Evolutionary conservation across 2,888 invertebrate genomes (phyloP), one percentile per base, ranked within the genome.

Genomic region (Dicranocentrus wangi): DNA sequence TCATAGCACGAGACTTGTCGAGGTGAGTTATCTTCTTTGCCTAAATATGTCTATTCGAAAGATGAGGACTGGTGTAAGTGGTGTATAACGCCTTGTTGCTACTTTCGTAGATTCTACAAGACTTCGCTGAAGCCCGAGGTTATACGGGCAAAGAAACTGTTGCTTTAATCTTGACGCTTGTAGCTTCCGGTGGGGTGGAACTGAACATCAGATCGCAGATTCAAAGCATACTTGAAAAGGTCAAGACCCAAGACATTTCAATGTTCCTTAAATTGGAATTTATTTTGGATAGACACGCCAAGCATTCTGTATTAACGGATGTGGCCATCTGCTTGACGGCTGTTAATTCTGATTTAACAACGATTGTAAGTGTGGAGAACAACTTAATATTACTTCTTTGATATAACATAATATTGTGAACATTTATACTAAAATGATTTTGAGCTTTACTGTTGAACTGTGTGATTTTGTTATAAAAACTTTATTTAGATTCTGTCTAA

Each of bases 141-240:
- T 86, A 81, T 47, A 63, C 70, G 13, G 82, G 70, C 15, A 85
- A 84, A 43, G 84, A 83, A 25, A 70, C 84, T 2, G 39, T 84
- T 1, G 86, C 86, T 13, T 70, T 85, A n/a, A 77, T 87, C 13
- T 63, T 87, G 5, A 84, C 85, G 13, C 51, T 85, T 0, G 85
- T 87, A 13, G 84, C 85, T 28, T 70, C 84, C n/a, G 82, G 81
- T 19, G 86, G 86, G 1, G 72, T 83, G 1, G 85, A 86, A 27
- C 47, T 61, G 0, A 73, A 72, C 39, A 82, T 81, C 5, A 65
- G 84, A 32, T 32, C 68, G 42, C 84, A 83, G 70, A 79, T 87
- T 3, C 82, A 82, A 21, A 81, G 84, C 8, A 66, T 86, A 32
- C 76, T 86, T 3, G 32, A 27, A 5, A 83, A 84, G 63, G 80